Percentiles rank a stretch among this genome's conserved stretches.
phyloP scores from a whole-genome alignment of 2,888 invertebrate genomes.

The Branchinecta sandiegonensis region DNA sequence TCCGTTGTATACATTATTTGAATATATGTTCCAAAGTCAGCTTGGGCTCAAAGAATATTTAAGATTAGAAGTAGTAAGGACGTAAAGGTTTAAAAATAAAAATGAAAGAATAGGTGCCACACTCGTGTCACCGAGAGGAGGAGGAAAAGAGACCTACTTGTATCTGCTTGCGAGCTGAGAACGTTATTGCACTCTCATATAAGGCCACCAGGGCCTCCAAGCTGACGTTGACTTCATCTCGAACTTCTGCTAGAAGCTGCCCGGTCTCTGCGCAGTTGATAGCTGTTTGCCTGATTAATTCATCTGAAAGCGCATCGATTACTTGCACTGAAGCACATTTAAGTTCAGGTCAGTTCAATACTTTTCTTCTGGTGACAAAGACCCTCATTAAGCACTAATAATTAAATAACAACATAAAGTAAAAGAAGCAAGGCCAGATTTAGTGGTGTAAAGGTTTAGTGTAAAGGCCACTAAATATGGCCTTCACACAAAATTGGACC shows the following conservation, averaged over 20 bases:
- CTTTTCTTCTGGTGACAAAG: background rate
- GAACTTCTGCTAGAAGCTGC: slow-evolving; percentile 70
- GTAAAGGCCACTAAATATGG: too few species aligned
- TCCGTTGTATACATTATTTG: too few species aligned
- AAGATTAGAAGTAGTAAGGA: too few species aligned
- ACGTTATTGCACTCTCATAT: slow-evolving; percentile 93
- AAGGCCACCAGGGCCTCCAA: slow-evolving; percentile 91
- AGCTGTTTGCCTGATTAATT: slow-evolving; percentile 83
- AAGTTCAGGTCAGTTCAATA: slow-evolving; percentile 2
- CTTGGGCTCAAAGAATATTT: too few species aligned
- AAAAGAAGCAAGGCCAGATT: too few species aligned
- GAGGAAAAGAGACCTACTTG: slow-evolving; percentile 42
- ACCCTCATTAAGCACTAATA: background rate
- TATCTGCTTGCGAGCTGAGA: slow-evolving; percentile 93
- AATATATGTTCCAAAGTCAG: too few species aligned
- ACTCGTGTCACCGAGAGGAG: background rate
- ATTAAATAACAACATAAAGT: too few species aligned
- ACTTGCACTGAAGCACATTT: background rate
- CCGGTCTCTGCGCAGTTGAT: slow-evolving; percentile 95
- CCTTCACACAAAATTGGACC: background rate
- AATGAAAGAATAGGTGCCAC: background rate
- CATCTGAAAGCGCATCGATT: slow-evolving; percentile 41
- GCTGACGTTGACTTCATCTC: slow-evolving; percentile 92
- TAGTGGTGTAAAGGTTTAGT: too few species aligned
- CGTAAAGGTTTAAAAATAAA: slow-evolving; percentile 28